phyloP scores from a whole-genome alignment of 2,797 vertebrate species.

The Numenius phaeopus region DNA sequence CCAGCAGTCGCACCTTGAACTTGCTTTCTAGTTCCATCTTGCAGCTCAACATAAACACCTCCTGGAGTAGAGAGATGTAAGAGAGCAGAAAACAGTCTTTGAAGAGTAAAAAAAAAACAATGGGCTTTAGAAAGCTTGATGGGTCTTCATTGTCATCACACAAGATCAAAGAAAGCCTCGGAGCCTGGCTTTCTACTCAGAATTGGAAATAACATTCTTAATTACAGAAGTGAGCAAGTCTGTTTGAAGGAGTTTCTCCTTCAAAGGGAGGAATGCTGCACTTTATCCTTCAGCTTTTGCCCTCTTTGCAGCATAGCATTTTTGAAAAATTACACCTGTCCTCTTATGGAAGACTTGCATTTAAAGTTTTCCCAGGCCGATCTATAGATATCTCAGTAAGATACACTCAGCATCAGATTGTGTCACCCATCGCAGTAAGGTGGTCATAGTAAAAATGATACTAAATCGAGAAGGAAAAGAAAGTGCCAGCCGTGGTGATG shows the following conservation, averaged over 20 bases:
- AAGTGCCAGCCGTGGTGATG: neutral
- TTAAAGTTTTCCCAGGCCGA: neutral
- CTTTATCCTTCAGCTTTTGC: neutral
- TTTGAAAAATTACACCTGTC: constrained; percentile 22
- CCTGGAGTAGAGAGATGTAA: neutral
- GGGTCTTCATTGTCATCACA: constrained; percentile 32
- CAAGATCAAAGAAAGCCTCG: constrained; percentile 44
- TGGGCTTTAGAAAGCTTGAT: constrained; percentile 7
- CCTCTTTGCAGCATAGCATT: neutral
- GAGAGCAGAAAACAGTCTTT: constrained; percentile 22
- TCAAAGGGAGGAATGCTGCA: constrained; percentile 13
- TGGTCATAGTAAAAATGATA: neutral
- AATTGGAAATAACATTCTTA: constrained; percentile 53
- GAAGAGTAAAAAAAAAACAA: constrained; percentile 11
- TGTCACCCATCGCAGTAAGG: neutral
- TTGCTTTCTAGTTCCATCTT: constrained; percentile 44
- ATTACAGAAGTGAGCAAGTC: constrained; percentile 44
- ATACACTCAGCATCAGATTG: neutral
- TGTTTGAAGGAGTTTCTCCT: constrained; percentile 13
- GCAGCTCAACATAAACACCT: neutral
- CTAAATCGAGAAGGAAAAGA: neutral
- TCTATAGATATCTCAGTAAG: neutral
- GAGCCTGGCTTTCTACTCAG: constrained; percentile 1
- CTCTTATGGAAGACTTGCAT: neutral
- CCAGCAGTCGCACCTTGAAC: neutral